Base-by-base conservation (phyloP, 2,113 vertebrate genomes). In the Leptosomus discolor region DNA sequence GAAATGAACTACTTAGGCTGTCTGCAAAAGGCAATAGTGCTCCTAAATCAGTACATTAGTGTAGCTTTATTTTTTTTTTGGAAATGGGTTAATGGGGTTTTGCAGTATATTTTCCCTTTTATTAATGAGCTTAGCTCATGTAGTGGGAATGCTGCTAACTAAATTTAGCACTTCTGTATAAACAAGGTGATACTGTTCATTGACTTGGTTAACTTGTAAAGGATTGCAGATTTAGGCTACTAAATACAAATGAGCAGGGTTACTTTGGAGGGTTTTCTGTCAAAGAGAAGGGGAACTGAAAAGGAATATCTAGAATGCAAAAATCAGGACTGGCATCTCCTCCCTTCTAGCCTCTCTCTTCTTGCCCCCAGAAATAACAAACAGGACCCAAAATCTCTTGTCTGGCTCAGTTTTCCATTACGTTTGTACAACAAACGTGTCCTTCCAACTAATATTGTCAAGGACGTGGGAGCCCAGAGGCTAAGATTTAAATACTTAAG, bases 331-430 rank as follows among this genome's bases (percentile, higher is more conserved):
- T 46, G 54, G 53, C 23, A 32, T 45, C 45, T 88, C 69, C 92
- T 80, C 53, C 63, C 39, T 65, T 74, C 45, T 7, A 58, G 58
- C 18, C 36, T 60, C 53, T 82, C 29, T 48, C 32, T 56, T 14
- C 56, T 53, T 39, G 23, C 26, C 41, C 13, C 8, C 17, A 23
- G 18, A 76, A 94, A 54, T 76, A 41, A 81, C 85, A 92, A 37
- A 88, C 34, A 84, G 68, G 30, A 82, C 18, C 73, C 73, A 89
- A 85, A 92, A 37, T 75, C 45, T 92, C 76, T 67, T 39, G 81
- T 74, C 82, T 84, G 54, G 34, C 60, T 60, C 60, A 50, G 51
- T 81, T 97, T 97, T 95, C 89, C 86, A 94, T 95, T 94, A 89
- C 9, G 23, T 78, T 64, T 74, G 56, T 45, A 46, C 65, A 94